A percentile compares a stretch with the other conserved stretches of the same genome.
These are phyloP conservation scores for Tychaedon coryphoeus DNA, from an alignment of 2,113 vertebrate species.

Conservation along the genomic window DNA sequence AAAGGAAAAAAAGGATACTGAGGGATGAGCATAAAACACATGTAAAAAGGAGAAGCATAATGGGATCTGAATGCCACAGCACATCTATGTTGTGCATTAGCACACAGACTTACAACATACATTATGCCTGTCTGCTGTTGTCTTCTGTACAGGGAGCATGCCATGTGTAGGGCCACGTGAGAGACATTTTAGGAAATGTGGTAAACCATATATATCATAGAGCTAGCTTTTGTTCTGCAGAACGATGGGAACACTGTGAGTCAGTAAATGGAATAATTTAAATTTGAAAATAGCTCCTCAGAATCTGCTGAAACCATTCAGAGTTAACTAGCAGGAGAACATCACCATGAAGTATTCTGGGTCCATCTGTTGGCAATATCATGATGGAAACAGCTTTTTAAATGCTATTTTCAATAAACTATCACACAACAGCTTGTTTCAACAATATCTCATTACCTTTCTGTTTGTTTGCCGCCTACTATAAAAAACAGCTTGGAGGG, in stretches of 20 bases:
- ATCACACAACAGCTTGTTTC: constrained; percentile 76
- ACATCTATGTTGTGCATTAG: background rate
- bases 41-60: background rate
- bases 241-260: background rate
- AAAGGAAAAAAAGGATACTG: background rate
- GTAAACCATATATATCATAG: background rate
- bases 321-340: constrained; percentile 64
- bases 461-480: constrained; percentile 67
- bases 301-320: constrained; percentile 61
- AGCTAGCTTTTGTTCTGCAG: constrained; percentile 4
- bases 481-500: constrained; percentile 60
- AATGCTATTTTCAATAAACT: constrained; percentile 75
- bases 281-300: constrained; percentile 30
- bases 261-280: constrained; percentile 44
- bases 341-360: constrained; percentile 70
- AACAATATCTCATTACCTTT: constrained; percentile 73
- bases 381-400: constrained; percentile 70
- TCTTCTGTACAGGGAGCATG: background rate
- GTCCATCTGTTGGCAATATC: constrained; percentile 78
- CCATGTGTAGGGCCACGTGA: background rate
- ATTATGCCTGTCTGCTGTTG: background rate
- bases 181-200: background rate
- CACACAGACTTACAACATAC: background rate
- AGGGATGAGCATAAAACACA: background rate
- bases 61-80: background rate